Evolutionary conservation across 1,140 invertebrate genomes (phyloP).

Genomic region (Drosophila guanche): DNA sequence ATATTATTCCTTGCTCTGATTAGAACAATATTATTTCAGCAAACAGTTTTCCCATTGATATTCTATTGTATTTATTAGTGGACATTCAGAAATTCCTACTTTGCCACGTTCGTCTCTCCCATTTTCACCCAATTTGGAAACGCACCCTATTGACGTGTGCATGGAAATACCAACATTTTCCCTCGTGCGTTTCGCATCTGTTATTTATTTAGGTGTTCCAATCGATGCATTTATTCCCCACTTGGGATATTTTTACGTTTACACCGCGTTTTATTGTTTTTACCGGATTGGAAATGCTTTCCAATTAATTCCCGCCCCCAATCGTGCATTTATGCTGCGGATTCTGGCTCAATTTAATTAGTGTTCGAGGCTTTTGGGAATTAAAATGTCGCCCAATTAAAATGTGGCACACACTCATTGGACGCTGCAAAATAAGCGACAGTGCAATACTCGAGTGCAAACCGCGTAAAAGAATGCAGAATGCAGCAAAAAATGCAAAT

Average conservation of each 20-base stretch:
- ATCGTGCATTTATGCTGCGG: slow-evolving; percentile 27
- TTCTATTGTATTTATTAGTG: slow-evolving; percentile 4
- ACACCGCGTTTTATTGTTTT: slow-evolving; percentile 42
- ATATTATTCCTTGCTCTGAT: not conserved
- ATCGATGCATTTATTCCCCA: slow-evolving; percentile 36
- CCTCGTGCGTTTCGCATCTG: slow-evolving; percentile 28
- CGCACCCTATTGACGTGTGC: not conserved
- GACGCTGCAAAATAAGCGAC: slow-evolving; percentile 37
- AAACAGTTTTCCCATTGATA: not conserved
- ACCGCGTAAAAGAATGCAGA: slow-evolving; percentile 7
- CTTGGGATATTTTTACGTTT: slow-evolving; percentile 28
- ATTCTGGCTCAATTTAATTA: slow-evolving; percentile 63
- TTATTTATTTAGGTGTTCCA: slow-evolving; percentile 44
- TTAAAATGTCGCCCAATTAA: slow-evolving; percentile 23
- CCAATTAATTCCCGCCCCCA: slow-evolving; percentile 56
- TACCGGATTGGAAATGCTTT: slow-evolving; percentile 44
- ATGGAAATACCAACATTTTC: slow-evolving; percentile 5
- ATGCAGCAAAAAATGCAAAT: slow-evolving; percentile 63
- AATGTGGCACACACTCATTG: slow-evolving; percentile 43
- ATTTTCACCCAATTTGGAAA: slow-evolving; percentile 4
- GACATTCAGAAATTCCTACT: not conserved
- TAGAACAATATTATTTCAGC: not conserved
- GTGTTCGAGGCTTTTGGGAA: slow-evolving; percentile 37
- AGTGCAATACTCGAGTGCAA: slow-evolving; percentile 44
- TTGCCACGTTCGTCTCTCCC: not conserved